These are phyloP conservation scores for Neolamprologus ventralis DNA, from an alignment of 2,113 vertebrate genomes.

Conservation along the genomic window DNA sequence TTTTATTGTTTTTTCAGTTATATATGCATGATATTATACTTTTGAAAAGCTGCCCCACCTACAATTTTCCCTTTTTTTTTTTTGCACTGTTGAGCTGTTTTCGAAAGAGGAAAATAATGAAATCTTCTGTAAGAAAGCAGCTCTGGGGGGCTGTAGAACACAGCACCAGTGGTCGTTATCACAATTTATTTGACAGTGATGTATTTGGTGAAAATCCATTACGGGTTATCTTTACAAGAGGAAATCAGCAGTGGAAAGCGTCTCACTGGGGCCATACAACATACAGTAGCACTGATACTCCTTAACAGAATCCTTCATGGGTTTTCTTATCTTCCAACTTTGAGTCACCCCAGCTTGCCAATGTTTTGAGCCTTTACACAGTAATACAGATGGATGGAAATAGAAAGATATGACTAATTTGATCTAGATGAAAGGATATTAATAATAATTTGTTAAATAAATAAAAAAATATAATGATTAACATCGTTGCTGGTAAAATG, in stretches of 20 bases:
- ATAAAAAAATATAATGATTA: slow-evolving; percentile 17
- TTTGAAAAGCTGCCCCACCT: neutral
- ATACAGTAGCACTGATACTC: neutral
- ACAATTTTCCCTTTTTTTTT: neutral
- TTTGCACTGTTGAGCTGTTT: neutral
- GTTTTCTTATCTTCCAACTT: slow-evolving; percentile 3
- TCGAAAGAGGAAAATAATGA: neutral
- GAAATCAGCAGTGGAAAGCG: slow-evolving; percentile 21
- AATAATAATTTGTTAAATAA: neutral
- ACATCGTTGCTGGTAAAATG: slow-evolving; percentile 7
- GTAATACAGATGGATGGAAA: neutral
- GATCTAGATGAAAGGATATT: neutral
- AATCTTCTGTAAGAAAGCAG: slow-evolving; percentile 11
- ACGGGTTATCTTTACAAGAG: slow-evolving; percentile 40
- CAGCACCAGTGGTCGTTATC: slow-evolving; percentile 25
- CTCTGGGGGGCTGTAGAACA: slow-evolving; percentile 19
- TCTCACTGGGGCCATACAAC: neutral
- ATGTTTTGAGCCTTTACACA: neutral
- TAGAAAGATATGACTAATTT: neutral
- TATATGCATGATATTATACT: neutral
- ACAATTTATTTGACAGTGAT: slow-evolving; percentile 53
- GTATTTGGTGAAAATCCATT: slow-evolving; percentile 44
- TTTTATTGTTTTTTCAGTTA: neutral
- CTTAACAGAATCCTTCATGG: neutral
- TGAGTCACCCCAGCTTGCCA: neutral